Evolutionary conservation across 92 coral and sea anemone species (phyloP).

Genomic region (Phenganax stokvisi): DNA sequence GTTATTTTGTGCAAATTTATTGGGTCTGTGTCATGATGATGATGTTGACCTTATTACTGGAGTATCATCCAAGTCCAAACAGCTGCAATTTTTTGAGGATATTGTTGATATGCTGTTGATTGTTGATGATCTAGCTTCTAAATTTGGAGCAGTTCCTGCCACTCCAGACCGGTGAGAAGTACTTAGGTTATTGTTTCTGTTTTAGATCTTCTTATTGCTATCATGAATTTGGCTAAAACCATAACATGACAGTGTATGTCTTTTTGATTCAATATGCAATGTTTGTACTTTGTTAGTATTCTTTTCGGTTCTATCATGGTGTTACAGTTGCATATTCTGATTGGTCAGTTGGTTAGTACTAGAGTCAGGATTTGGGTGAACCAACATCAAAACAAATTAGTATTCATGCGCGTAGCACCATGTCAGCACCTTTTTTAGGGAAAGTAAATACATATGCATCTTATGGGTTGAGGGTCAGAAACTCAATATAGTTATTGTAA

Average conservation of each 20-base stretch:
- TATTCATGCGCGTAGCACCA: no score
- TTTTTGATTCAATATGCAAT: not conserved
- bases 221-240: not conserved
- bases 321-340: no score
- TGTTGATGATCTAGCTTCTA: slow-evolving; percentile 45
- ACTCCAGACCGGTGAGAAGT: slow-evolving; percentile 48
- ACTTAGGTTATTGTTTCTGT: not conserved
- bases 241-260: no score
- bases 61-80: slow-evolving; percentile 65
- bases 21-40: slow-evolving; percentile 82
- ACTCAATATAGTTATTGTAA: no score
- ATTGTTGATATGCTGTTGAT: slow-evolving; percentile 66
- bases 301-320: no score
- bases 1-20: slow-evolving; percentile 74
- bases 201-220: not conserved
- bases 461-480: no score
- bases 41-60: slow-evolving; percentile 90
- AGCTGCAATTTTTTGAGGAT: slow-evolving; percentile 68
- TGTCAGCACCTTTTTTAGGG: no score
- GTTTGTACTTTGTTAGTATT: no score
- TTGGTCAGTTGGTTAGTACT: no score
- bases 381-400: no score
- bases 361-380: no score
- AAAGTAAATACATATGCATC: no score
- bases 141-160: not conserved